Evolutionary conservation across 1,140 invertebrate species (phyloP).

Genomic region (Berghia stephanieae): DNA sequence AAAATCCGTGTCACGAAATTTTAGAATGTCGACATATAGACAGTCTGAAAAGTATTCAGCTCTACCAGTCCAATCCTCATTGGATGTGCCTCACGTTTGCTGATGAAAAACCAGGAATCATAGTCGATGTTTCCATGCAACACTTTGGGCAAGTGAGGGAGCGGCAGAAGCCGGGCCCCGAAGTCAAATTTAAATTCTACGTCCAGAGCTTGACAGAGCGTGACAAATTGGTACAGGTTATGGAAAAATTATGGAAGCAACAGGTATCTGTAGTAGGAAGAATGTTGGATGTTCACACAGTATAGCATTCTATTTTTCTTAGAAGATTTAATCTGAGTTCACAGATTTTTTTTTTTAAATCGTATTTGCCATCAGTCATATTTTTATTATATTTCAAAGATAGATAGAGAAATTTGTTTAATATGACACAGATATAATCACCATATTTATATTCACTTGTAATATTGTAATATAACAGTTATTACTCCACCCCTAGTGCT

Average conservation of each 20-base stretch:
- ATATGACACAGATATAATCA: no score
- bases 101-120: slow-evolving; percentile 58
- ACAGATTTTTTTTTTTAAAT: no score
- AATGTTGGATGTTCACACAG: slow-evolving; percentile 36
- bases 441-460: no score
- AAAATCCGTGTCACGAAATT: slow-evolving; percentile 53
- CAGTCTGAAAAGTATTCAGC: slow-evolving; percentile 52
- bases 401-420: no score
- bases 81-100: slow-evolving; percentile 55
- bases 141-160: slow-evolving; percentile 53
- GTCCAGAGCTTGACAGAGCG: slow-evolving; percentile 56
- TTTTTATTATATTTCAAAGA: no score
- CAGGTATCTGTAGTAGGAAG: slow-evolving; percentile 44
- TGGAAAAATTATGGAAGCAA: slow-evolving; percentile 58
- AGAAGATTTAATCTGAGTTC: no score
- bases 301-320: slow-evolving; percentile 3
- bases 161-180: slow-evolving; percentile 44
- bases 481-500: no score
- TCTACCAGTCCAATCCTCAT: slow-evolving; percentile 39
- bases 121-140: slow-evolving; percentile 54
- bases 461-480: no score
- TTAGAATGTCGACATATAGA: slow-evolving; percentile 54
- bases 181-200: slow-evolving; percentile 46
- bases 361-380: no score
- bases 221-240: slow-evolving; percentile 54